Conservation (phyloP, 2,888 invertebrate species). For the Plusia festucae region DNA sequence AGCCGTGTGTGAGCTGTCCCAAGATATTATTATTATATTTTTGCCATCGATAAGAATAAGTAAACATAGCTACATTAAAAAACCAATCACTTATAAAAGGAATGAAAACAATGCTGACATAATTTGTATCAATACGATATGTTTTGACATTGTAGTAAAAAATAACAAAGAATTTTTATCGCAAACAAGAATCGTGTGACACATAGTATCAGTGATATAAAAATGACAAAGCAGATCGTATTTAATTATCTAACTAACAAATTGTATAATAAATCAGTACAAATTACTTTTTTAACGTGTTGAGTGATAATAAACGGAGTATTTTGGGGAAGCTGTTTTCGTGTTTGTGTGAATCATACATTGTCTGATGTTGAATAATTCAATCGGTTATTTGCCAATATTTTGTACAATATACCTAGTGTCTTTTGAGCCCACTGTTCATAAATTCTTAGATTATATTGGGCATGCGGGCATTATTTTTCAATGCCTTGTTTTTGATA, state of each 20-base stretch:
- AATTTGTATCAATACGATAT: not conserved
- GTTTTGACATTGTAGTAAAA: not conserved
- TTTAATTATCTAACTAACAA: not conserved
- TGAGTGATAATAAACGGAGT: not conserved
- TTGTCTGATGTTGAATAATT: not conserved
- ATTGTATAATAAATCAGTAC: not conserved
- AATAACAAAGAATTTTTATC: not conserved
- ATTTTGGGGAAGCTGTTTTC: not conserved
- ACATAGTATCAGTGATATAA: not conserved
- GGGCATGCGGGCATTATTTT: too few species aligned
- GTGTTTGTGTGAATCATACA: not conserved
- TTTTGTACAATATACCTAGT: not conserved
- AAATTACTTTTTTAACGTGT: not conserved
- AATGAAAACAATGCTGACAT: not conserved
- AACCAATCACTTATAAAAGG: too few species aligned
- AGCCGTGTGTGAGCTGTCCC: too few species aligned
- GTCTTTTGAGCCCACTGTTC: not conserved
- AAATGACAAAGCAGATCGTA: slow-evolving; percentile 1
- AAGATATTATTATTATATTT: too few species aligned
- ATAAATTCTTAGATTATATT: too few species aligned
- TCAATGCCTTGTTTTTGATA: too few species aligned
- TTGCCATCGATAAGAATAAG: too few species aligned
- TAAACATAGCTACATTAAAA: too few species aligned
- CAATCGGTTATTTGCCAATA: not conserved
- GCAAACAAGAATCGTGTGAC: not conserved